Conservation (phyloP, 2,888 invertebrate genomes). For the Eilema sororculum region DNA sequence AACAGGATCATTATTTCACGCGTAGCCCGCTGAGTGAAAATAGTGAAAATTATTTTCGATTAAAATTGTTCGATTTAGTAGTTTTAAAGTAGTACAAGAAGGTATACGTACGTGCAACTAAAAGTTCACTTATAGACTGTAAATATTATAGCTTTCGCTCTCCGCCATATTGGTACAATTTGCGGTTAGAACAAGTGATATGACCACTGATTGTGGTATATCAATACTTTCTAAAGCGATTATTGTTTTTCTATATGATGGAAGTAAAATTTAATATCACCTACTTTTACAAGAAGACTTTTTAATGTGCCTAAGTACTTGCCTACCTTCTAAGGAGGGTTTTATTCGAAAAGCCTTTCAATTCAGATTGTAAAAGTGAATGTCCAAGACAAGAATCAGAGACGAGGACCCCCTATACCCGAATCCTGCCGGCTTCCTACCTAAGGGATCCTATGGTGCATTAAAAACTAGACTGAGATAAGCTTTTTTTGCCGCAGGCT, state of each 20-base stretch:
- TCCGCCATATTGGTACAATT: slow-evolving; percentile 29
- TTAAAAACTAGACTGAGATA: too few species aligned
- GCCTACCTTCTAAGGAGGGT: neutral
- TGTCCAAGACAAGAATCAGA: too few species aligned
- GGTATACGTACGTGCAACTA: neutral
- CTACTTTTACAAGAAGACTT: neutral
- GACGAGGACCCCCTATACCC: too few species aligned
- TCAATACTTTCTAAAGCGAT: slow-evolving; percentile 40
- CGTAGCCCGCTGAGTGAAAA: neutral
- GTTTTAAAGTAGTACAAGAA: slow-evolving; percentile 8
- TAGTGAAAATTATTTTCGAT: neutral
- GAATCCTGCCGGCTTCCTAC: too few species aligned
- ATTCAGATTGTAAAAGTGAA: too few species aligned
- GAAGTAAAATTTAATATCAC: neutral
- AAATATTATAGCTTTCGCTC: slow-evolving; percentile 37
- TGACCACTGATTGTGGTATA: slow-evolving; percentile 26
- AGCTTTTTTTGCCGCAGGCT: too few species aligned
- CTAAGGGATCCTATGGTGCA: too few species aligned
- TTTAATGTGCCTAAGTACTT: neutral
- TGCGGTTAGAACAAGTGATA: slow-evolving; percentile 40
- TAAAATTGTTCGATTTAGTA: neutral
- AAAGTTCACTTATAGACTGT: slow-evolving; percentile 21
- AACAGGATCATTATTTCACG: too few species aligned
- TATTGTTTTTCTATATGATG: slow-evolving; percentile 20
- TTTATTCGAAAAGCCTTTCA: too few species aligned